Percentiles rank a stretch among this genome's conserved stretches.
Conservation (phyloP, 2,797 vertebrate genomes). For the Emydoidea blandingii region DNA sequence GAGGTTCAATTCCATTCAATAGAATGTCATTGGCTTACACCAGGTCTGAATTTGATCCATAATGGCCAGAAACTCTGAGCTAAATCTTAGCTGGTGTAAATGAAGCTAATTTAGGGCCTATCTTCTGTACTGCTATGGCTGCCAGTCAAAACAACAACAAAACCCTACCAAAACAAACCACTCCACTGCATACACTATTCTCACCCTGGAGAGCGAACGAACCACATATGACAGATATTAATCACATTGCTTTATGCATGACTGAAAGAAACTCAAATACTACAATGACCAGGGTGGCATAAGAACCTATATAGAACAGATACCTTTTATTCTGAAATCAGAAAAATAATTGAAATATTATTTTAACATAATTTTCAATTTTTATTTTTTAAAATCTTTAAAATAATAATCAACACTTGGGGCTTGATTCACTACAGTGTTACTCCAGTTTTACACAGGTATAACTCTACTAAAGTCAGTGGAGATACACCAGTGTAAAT, state of each 20-base stretch:
- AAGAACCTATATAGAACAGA: not conserved
- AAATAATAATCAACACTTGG: not conserved
- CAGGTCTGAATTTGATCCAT: not conserved
- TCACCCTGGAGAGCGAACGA: not conserved
- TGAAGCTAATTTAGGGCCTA: not conserved
- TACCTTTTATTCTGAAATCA: not conserved
- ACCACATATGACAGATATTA: not conserved
- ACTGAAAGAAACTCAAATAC: not conserved
- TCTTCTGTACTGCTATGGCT: not conserved
- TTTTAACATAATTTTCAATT: not conserved
- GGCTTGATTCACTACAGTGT: not conserved
- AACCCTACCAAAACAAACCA: not conserved
- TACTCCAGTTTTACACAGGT: not conserved
- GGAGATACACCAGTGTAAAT: not conserved
- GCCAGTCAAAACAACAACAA: not conserved
- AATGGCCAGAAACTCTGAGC: not conserved
- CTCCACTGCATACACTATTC: not conserved
- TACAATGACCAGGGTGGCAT: not conserved
- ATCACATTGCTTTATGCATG: not conserved
- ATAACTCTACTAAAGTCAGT: not conserved
- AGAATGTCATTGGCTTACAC: not conserved
- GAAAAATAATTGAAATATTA: not conserved
- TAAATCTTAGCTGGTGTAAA: not conserved
- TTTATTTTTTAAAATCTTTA: not conserved
- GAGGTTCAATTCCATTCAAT: not conserved